Conservation (phyloP, 2,797 vertebrate species). For the Phrynocephalus forsythii region DNA sequence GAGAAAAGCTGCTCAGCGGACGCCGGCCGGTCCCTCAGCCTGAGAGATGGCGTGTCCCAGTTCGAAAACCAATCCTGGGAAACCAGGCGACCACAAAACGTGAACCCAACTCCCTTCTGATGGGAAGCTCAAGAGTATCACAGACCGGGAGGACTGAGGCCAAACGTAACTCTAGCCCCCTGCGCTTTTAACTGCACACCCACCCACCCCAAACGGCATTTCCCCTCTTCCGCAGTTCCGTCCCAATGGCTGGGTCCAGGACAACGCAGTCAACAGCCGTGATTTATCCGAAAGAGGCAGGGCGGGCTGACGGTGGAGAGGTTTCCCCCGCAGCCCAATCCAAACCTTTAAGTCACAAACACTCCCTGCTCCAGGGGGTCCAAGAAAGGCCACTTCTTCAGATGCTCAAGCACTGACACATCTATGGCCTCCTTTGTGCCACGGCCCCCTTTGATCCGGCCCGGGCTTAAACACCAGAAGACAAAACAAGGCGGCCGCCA, state of each 20-base stretch:
- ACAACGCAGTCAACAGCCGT: no score
- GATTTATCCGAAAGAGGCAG: not conserved
- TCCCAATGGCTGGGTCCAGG: not conserved
- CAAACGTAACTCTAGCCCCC: no score
- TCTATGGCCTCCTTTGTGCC: not conserved
- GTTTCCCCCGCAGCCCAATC: not conserved
- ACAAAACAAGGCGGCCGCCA: not conserved
- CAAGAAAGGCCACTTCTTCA: no score
- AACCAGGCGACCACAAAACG: not conserved
- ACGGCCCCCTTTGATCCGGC: not conserved
- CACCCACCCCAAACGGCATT: no score
- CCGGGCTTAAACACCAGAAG: not conserved
- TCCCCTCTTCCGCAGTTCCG: no score
- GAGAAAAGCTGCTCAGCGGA: not conserved
- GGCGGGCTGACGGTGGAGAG: not conserved
- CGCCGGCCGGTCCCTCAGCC: not conserved
- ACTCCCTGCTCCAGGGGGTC: no score
- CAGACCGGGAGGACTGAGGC: not conserved
- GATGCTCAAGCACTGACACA: not conserved
- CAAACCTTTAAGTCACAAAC: not conserved
- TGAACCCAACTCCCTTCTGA: not conserved
- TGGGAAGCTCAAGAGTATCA: not conserved
- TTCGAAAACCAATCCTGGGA: not conserved
- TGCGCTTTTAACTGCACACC: no score
- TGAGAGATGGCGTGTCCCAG: not conserved